Evolutionary conservation across 1,140 invertebrate genomes (phyloP).

Genomic region (Drosophila kohkoa): DNA sequence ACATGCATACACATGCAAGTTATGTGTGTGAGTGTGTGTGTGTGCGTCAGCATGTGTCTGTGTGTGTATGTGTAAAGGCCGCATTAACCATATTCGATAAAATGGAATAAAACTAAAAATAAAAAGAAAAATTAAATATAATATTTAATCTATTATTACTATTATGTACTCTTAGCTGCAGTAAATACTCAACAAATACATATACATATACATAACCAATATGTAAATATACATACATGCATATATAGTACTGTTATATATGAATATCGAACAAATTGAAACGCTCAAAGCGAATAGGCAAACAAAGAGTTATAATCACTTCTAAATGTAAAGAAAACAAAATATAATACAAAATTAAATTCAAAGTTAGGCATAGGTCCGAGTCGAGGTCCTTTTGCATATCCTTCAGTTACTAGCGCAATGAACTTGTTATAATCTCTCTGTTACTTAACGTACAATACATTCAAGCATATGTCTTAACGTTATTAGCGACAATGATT

Average conservation of each 20-base stretch:
- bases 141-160: constrained; percentile 19
- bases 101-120: constrained; percentile 5
- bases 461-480: constrained; percentile 50
- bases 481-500: constrained; percentile 60
- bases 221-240: constrained; percentile 37
- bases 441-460: constrained; percentile 20
- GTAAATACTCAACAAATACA: constrained; percentile 40
- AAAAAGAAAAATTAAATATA: constrained; percentile 21
- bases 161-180: constrained; percentile 30
- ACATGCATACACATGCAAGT: not conserved
- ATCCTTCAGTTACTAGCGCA: constrained; percentile 15
- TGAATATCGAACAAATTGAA: constrained; percentile 43
- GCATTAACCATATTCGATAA: constrained; percentile 23
- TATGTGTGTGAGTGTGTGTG: constrained; percentile 6
- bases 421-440: constrained; percentile 21
- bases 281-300: constrained; percentile 74
- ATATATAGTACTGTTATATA: constrained; percentile 38
- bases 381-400: constrained; percentile 5
- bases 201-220: constrained; percentile 35
- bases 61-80: constrained; percentile 36
- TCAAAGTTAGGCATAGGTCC: constrained; percentile 14
- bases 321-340: constrained; percentile 8
- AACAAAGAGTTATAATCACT: constrained; percentile 31
- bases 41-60: constrained; percentile 12
- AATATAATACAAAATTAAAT: not conserved